Base-by-base conservation (phyloP, 2,113 vertebrate species). In the Oreochromis tanganicae region DNA sequence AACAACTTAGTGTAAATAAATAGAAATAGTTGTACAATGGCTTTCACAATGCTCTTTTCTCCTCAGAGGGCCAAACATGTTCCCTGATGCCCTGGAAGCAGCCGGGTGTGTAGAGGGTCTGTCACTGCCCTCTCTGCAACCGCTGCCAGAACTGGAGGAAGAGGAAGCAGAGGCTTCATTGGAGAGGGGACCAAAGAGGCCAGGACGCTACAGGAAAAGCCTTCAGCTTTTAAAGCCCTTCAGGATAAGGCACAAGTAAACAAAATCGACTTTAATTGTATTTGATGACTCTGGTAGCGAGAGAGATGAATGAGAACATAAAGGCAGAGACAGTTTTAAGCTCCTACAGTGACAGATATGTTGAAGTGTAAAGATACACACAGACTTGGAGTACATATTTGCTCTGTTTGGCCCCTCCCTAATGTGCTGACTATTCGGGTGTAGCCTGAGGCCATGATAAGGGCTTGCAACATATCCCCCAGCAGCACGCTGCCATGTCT, bases 181-280 rank as follows among this genome's bases (percentile, higher is more conserved):
- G 46, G 89, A 90, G 71, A 61, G 32, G 34, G 94, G 82, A 9
- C 84, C 88, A 0, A 96, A 95, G 90, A 94, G 92, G 89, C 92
- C 71, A 80, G 94, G 95, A 32, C 95, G 95, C 87, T 97, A 97
- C 88, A 94, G 93, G 7, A 91, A 96, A 4, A 97, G 97, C 88
- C 94, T 97, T 82, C 96, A 97, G 71, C 92, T 97, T 81, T 87
- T 97, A 36, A 97, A 97, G 91, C 97, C 97, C 66, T 97, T 97
- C 87, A 96, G 97, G 90, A 96, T 96, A 88, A 97, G 96, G 13
- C 93, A 97, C 88, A 97, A 96, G 97, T 97, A 96, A 97, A 93
- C 55, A 61, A 14, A 57, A 21, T 32, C 55, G 1, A 71, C 14
- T 88, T 85, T n/a, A n/a, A 29, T 6, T 63, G 80, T n/a, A 41